Evolutionary conservation across 2,113 vertebrate species (phyloP), one percentile per base, ranked within the genome.

Genomic region (Piprites chloris): DNA sequence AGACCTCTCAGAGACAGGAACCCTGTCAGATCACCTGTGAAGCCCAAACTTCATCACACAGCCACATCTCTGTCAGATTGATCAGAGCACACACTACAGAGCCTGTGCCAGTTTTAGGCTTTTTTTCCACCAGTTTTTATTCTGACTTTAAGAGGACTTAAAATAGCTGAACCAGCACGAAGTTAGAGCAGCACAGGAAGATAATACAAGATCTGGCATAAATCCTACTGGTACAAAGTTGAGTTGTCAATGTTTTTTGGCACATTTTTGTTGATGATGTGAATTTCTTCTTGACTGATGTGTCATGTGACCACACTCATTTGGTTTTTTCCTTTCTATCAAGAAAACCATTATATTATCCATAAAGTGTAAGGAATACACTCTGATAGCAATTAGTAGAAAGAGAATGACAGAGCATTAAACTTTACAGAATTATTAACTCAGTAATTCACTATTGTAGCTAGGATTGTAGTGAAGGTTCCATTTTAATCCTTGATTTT

Each of bases 11-110:
- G 75, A 58, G 28, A 12, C 2, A 5, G 1, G 19, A 56, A 26
- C 5, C 13, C 37, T 50, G 9, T 69, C 68, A 84, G 14, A 52
- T 62, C 24, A 49, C 30, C 46, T 0, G 0, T 41, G 55, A 69
- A 37, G 26, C 28, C 22, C 50, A 68, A 47, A 14, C 30, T 20
- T 19, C 44, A 17, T 39, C 75, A 69, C 12, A 30, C 61, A n/a
- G 20, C 30, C 35, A 12, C 46, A 21, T 9, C 61, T 79, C 82
- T 47, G 30, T n/a, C 66, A 37, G 5, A 58, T 39, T 49, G 44
- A 91, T 20, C 71, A 65, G 27, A 63, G 27, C 21, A 15, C 35
- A 14, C 14, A 10, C 41, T 44, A 10, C 0, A 1, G 52, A 66
- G 5, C 27, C 26, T 80, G 33, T 37, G 44, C 39, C 53, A 65